phyloP scores from a whole-genome alignment of 2,113 vertebrate species.

The pig (Sus scrofa) region T2T-Sscrofa CM000812.6:204048501-204049000 shows the following conservation, averaged over 20 bases:
- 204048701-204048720: slow-evolving; percentile 46
- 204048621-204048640: slow-evolving; percentile 59
- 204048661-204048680: slow-evolving; percentile 64
- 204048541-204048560: background rate
- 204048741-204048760: slow-evolving; percentile 24
- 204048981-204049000: background rate
- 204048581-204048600: slow-evolving; percentile 60
- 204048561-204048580: slow-evolving; percentile 77
- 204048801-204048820: background rate
- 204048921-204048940: background rate
- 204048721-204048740: slow-evolving; percentile 26
- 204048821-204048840: background rate
- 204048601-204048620: slow-evolving; percentile 67
- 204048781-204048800: background rate
- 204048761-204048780: background rate
- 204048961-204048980: background rate
- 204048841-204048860: background rate
- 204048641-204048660: background rate
- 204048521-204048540: slow-evolving; percentile 48
- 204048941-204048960: background rate
- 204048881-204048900: background rate
- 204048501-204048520: background rate
- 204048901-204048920: background rate
- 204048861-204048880: background rate
- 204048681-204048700: slow-evolving; percentile 78